A percentile compares a stretch with the other conserved stretches of the same genome.
Evolutionary conservation across 2,797 vertebrate genomes (phyloP).

Genomic region (Astyanax mexicanus): DNA sequence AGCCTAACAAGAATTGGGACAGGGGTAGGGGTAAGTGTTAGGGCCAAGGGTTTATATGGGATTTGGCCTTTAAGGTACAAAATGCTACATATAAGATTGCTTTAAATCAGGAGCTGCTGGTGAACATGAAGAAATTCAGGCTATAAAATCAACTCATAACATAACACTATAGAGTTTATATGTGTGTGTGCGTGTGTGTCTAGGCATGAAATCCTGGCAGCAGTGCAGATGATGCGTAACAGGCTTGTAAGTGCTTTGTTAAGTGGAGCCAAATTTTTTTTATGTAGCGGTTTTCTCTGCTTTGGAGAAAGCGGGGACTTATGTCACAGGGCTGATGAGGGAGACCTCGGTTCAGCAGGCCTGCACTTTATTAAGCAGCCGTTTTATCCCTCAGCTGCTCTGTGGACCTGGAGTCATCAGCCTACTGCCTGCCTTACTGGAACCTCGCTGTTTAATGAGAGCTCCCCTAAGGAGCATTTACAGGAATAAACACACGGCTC

Average conservation of each 20-base stretch:
- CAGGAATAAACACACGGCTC: conserved; percentile 20
- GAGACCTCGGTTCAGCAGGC: not conserved
- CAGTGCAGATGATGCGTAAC: not conserved
- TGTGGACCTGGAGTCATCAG: not conserved
- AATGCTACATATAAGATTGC: too few species aligned
- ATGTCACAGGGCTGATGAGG: not conserved
- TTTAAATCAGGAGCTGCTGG: too few species aligned
- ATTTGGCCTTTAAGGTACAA: too few species aligned
- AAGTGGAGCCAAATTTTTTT: not conserved
- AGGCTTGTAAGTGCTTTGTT: not conserved
- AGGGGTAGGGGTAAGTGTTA: too few species aligned
- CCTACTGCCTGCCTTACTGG: conserved; percentile 6
- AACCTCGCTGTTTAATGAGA: conserved; percentile 26
- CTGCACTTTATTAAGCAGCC: not conserved
- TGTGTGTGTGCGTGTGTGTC: not conserved
- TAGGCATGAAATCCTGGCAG: not conserved
- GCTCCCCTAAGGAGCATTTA: conserved; percentile 23
- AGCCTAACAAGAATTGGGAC: too few species aligned
- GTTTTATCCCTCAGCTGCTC: not conserved
- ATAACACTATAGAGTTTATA: not conserved
- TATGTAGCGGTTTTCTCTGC: not conserved
- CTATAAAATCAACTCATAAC: too few species aligned
- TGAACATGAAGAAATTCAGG: too few species aligned
- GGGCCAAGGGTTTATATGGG: too few species aligned
- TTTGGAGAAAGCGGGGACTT: conserved; percentile 13